Base-by-base conservation (phyloP, 1,140 invertebrate species). In the Brachionus calyciflorus region DNA sequence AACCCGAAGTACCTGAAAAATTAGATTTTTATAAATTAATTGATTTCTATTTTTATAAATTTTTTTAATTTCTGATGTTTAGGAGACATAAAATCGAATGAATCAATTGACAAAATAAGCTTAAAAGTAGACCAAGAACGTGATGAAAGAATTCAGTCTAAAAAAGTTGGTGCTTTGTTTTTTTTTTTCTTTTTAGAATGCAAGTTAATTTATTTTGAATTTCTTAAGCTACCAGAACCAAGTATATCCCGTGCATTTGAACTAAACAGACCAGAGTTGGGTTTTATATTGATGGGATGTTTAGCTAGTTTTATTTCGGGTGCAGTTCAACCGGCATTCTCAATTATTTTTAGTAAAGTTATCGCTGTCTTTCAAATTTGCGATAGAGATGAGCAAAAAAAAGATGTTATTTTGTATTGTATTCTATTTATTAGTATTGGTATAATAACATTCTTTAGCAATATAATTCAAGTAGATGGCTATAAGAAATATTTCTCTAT, bases 191-290 rank as follows among this genome's bases (percentile, higher is more conserved):
- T n/a, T n/a, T n/a, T n/a, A n/a, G n/a, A n/a, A n/a, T n/a, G n/a
- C n/a, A n/a, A n/a, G n/a, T n/a, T n/a, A n/a, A n/a, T n/a, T n/a
- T n/a, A n/a, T n/a, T n/a, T n/a, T n/a, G n/a, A n/a, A n/a, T n/a
- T n/a, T n/a, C n/a, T n/a, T 26, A 6, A 24, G 24, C 26, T 28
- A 9, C 2, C 12, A 37, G 37, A 51, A 10, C 28, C 26, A 70
- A 70, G 46, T 55, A 78, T 10, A 63, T 77, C n/a, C 78, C 88
- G 0, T 82, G 88, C 92, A 49, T 81, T 92, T 79, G 88, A 87
- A 78, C 79, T 91, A 53, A 94, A 92, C 81, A 85, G 86, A 28
- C 89, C 90, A 0, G 93, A 95, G 83, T 93, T 91, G 89, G 87
- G 85, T 12, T 88, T 87, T 55, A 90, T 94, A 80, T 41, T 90